A percentile compares a stretch with the other conserved stretches of the same genome.
phyloP scores from a whole-genome alignment of 2,113 vertebrate species.

The Uropsilus gracilis region DNA sequence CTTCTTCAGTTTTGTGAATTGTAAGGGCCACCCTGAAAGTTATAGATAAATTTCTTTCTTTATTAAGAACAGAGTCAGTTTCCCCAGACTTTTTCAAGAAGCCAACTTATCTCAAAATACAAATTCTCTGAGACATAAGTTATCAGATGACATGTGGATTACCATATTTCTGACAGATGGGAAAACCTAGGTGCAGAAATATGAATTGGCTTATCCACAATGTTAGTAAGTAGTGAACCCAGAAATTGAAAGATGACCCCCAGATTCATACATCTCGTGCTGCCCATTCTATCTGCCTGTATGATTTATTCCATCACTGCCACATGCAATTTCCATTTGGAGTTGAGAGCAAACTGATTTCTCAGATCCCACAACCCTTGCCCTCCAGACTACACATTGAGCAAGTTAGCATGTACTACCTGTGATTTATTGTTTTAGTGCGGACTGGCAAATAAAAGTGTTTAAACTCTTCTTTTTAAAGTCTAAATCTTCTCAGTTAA shows the following conservation, averaged over 20 bases:
- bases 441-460: neutral
- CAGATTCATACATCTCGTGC: neutral
- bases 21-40: neutral
- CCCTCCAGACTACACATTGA: too few species aligned
- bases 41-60: neutral
- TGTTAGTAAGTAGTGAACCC: neutral
- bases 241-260: neutral
- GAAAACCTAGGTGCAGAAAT: neutral
- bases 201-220: neutral
- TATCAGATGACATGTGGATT: neutral
- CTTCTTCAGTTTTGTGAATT: neutral
- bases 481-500: neutral
- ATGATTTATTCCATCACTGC: neutral
- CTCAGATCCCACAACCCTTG: neutral
- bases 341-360: neutral
- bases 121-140: neutral
- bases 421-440: neutral
- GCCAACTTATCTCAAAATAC: neutral
- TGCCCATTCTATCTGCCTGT: neutral
- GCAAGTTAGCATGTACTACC: neutral
- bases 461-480: neutral
- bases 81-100: neutral
- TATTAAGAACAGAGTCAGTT: neutral
- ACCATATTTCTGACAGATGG: neutral
- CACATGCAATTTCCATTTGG: neutral